Percentiles rank a stretch among this genome's conserved stretches.
These are phyloP conservation scores for Peucedramus taeniatus DNA, from an alignment of 2,113 vertebrate species.

Conservation along the genomic window DNA sequence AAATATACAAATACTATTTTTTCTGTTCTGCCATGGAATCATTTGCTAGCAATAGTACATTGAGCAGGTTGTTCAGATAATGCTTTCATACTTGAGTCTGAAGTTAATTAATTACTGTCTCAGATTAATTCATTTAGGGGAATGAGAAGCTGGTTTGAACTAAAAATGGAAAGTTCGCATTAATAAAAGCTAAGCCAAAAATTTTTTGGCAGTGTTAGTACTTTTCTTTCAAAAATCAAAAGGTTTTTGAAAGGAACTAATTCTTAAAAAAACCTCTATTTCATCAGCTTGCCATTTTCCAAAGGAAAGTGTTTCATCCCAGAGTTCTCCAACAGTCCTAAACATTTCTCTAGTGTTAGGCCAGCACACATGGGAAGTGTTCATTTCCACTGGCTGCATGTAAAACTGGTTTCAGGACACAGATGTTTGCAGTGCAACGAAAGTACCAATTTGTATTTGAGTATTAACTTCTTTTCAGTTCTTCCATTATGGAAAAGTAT, in stretches of 20 bases:
- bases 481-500: slow-evolving; percentile 41
- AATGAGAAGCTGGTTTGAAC: neutral
- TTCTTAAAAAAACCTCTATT: slow-evolving; percentile 2
- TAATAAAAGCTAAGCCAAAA: neutral
- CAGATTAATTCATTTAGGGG: neutral
- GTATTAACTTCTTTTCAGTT: slow-evolving; percentile 26
- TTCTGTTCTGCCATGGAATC: neutral
- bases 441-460: slow-evolving; percentile 14
- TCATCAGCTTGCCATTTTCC: slow-evolving; percentile 44
- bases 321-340: neutral
- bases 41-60: neutral
- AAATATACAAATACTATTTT: neutral
- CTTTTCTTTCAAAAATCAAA: neutral
- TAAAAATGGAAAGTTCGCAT: neutral
- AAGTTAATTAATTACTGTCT: neutral
- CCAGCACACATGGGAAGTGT: slow-evolving; percentile 59
- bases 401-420: slow-evolving; percentile 42
- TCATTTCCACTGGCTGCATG: slow-evolving; percentile 38
- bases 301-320: slow-evolving; percentile 45
- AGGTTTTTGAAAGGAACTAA: neutral
- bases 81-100: neutral
- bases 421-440: slow-evolving; percentile 57
- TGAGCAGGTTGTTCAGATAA: neutral
- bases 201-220: neutral
- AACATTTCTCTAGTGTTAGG: slow-evolving; percentile 52